Evolutionary conservation across 2,113 vertebrate genomes (phyloP), one percentile per base, ranked within the genome.

Genomic region (Siphamia tubifer): DNA sequence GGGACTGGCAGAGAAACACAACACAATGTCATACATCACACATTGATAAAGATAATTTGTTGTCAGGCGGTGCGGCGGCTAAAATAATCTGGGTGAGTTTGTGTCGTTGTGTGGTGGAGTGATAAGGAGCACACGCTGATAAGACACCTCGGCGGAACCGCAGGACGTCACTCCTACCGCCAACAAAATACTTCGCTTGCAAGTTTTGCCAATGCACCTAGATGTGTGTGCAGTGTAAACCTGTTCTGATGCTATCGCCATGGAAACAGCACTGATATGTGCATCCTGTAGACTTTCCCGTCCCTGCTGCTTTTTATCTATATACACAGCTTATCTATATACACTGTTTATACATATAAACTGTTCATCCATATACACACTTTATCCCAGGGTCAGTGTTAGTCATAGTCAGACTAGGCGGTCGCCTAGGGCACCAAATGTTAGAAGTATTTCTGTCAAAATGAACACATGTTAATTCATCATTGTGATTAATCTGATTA

Each of bases 51-150:
- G 80, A 90, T 87, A 54, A 80, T 83, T 79, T 78, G 16, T 63
- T 54, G 53, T 70, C 61, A 45, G 64, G 74, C 45, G 27, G 68
- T 49, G 68, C 12, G 63, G 68, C 12, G 63, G 72, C 62, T 82
- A 34, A 74, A 79, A 81, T 68, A 36, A 40, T 40, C 43, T 49
- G 36, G 40, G 64, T 81, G 61, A 82, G 61, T 82, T 60, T 73
- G 54, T 76, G 70, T 76, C 56, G 76, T 57, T 82, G 68, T 81
- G 68, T 20, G 31, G 62, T 25, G 68, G 74, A 68, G 76, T 79
- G 83, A 91, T 89, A 90, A 91, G 90, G 36, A 73, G 67, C 70
- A 69, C 68, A 56, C 60, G 11, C 71, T 66, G 88, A 90, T 87
- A 90, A 90, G 79, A 57, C 61, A 87, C 77, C 74, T 60, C 45